Conservation (phyloP, 35 echinoderm and acorn worm genomes). For the Strongylocentrotus purpuratus region DNA sequence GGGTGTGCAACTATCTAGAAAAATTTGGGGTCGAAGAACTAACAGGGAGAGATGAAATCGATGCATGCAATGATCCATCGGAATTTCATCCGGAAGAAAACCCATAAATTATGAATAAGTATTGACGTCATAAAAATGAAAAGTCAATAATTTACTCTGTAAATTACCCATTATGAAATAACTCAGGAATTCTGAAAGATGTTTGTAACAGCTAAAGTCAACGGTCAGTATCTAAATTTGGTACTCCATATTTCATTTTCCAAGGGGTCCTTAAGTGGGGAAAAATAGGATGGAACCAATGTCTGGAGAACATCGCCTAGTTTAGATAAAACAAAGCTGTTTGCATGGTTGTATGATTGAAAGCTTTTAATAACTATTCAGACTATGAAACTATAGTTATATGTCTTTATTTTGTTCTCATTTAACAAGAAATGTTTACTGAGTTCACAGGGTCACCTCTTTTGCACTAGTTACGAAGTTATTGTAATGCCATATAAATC, state of each 20-base stretch:
- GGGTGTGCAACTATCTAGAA: neutral
- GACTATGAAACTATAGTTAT: too few species aligned
- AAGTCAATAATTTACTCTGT: slow-evolving; percentile 3
- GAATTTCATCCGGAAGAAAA: neutral
- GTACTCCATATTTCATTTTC: neutral
- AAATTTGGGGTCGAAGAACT: neutral
- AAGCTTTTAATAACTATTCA: too few species aligned
- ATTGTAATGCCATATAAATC: too few species aligned
- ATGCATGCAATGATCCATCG: neutral
- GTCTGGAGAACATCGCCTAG: too few species aligned
- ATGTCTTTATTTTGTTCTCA: too few species aligned
- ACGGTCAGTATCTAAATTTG: neutral
- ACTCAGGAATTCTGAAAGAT: neutral
- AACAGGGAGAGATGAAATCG: neutral
- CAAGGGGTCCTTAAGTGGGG: too few species aligned
- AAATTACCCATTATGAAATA: neutral
- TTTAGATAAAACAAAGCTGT: too few species aligned
- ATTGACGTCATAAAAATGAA: slow-evolving; percentile 12
- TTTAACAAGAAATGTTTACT: too few species aligned
- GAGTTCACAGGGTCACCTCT: too few species aligned
- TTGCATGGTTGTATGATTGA: too few species aligned
- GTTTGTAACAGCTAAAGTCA: neutral
- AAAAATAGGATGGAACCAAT: too few species aligned
- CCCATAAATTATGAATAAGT: neutral
- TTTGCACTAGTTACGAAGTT: too few species aligned